These are phyloP conservation scores for Hyla sarda DNA, from an alignment of 2,113 vertebrate species.

Conservation along the genomic window DNA sequence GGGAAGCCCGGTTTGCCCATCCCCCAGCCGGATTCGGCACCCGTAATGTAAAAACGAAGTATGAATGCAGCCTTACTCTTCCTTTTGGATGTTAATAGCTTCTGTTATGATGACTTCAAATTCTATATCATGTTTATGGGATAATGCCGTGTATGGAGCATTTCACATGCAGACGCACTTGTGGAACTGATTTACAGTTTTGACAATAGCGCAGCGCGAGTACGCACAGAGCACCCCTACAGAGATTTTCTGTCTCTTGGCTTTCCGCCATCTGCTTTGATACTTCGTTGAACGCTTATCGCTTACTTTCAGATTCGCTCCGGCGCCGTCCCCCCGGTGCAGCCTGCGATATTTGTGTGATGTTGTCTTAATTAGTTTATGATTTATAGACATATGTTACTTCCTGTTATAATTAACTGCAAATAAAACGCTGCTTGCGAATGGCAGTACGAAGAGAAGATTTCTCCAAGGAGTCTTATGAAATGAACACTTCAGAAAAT, in stretches of 20 bases:
- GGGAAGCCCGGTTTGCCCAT: too few relatives aligned
- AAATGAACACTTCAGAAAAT: constrained; percentile 12
- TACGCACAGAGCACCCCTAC: too few relatives aligned
- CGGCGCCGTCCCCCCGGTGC: neutral
- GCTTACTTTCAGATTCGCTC: neutral
- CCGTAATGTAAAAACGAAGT: too few relatives aligned
- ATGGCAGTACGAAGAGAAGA: neutral
- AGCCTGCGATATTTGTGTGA: neutral
- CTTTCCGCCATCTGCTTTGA: too few relatives aligned
- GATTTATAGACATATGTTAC: constrained; percentile 38
- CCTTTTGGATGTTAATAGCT: too few relatives aligned
- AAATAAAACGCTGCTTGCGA: neutral
- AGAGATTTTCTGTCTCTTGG: too few relatives aligned
- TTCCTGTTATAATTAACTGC: constrained; percentile 21
- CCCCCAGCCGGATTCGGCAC: too few relatives aligned
- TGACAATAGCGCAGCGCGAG: too few relatives aligned
- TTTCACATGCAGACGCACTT: too few relatives aligned
- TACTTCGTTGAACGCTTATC: neutral
- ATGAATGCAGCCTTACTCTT: too few relatives aligned
- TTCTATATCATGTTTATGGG: neutral
- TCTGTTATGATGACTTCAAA: too few relatives aligned
- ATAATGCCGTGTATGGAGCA: neutral
- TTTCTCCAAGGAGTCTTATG: constrained; percentile 6
- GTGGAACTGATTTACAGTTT: too few relatives aligned
- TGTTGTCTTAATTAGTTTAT: constrained; percentile 29